Evolutionary conservation across 1,140 invertebrate species (phyloP), one percentile per base, ranked within the genome.

Genomic region (Homalodisca vitripennis): DNA sequence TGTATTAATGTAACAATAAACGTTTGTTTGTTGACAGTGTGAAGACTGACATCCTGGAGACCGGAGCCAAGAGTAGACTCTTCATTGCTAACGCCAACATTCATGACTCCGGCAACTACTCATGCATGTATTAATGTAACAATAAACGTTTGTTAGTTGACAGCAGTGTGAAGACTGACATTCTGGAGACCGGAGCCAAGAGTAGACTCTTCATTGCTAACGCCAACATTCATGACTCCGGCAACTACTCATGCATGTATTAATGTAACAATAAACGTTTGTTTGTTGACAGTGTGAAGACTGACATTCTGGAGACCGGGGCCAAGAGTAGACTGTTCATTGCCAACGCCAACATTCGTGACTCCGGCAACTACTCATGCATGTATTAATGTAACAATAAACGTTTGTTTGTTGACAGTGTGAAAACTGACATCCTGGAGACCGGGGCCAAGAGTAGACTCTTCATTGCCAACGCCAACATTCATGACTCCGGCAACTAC

Each of bases 321-420:
- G 91, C 91, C 14, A 83, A 91, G 32, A 92, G 90, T 67, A 84
- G 90, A 26, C 85, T 94, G 48, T 92, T 92, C 79, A 92, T 94
- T 73, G 89, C 91, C n/a, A n/a, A n/a, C 79, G 75, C 92, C 30
- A 88, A 89, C 75, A 86, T 87, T 72, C 86, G n/a, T n/a, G 92
- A 94, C 77, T 92, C 91, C n/a, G 92, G 92, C 26, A 93, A 93
- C 78, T 94, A 94, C 78, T 91, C 89, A 62, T 94, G 92, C n/a
- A n/a, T n/a, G n/a, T n/a, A n/a, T n/a, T n/a, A n/a, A n/a, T n/a
- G n/a, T n/a, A n/a, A n/a, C n/a, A n/a, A n/a, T n/a, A n/a, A n/a
- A n/a, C n/a, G 34, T 41, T 10, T 41, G 34, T 10, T 10, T 41
- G 34, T 41, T 41, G 34, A 24, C 83, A 93, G 91, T 75, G 91